Evolutionary conservation across 2,888 invertebrate genomes (phyloP).

Genomic region (Archaeoteleia sp.): DNA sequence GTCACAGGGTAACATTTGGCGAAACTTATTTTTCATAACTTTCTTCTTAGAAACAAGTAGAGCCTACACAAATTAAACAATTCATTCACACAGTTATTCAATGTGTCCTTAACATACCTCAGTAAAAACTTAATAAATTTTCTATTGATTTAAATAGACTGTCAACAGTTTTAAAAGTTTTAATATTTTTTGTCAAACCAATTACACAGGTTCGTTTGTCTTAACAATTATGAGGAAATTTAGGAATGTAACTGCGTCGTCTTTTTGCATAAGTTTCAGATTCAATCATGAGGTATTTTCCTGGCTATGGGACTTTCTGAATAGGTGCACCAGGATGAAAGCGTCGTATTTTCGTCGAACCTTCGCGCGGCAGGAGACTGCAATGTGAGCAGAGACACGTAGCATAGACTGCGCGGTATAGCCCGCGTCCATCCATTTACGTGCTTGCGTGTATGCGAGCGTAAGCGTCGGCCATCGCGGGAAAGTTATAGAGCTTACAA

Average conservation of each 20-base stretch:
- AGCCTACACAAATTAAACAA: too few species aligned
- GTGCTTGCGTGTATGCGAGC: neutral
- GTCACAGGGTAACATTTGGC: too few species aligned
- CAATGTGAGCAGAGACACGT: slow-evolving; percentile 4
- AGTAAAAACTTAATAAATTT: too few species aligned
- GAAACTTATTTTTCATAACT: too few species aligned
- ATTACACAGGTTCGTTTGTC: too few species aligned
- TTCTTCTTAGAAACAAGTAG: too few species aligned
- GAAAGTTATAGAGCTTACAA: slow-evolving; percentile 7
- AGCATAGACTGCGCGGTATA: slow-evolving; percentile 4
- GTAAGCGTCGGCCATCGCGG: slow-evolving; percentile 4
- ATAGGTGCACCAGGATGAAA: slow-evolving; percentile 6
- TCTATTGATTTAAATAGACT: too few species aligned
- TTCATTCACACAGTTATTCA: too few species aligned
- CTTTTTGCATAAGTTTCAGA: slow-evolving; percentile 62
- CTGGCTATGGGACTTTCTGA: neutral
- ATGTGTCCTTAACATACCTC: too few species aligned
- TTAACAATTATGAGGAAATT: too few species aligned
- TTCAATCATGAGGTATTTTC: slow-evolving; percentile 63
- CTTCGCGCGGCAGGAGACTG: neutral
- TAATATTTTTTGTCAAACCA: too few species aligned
- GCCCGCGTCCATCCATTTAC: slow-evolving; percentile 7
- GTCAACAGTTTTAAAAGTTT: too few species aligned
- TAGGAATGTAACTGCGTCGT: slow-evolving; percentile 34
- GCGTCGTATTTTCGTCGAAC: slow-evolving; percentile 6